Conservation (phyloP, 2,888 invertebrate genomes). For the Stictocephala bisonia region DNA sequence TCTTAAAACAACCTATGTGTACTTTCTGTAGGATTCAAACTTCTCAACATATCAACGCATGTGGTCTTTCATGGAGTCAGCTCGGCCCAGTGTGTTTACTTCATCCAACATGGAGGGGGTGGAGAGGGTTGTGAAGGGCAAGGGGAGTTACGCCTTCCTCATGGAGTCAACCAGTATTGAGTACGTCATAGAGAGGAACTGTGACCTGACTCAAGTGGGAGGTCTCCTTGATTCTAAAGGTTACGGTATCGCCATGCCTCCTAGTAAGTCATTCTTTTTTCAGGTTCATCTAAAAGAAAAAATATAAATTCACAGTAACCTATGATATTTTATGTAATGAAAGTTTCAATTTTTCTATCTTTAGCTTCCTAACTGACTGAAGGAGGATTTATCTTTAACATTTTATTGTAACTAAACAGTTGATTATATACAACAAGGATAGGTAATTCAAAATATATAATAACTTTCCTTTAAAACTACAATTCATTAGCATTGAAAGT, state of each 20-base stretch:
- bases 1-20: too few species aligned
- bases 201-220: constrained; percentile 91
- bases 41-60: constrained; percentile 93
- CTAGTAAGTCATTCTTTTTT: constrained; percentile 76
- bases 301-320: too few species aligned
- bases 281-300: constrained; percentile 94
- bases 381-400: too few species aligned
- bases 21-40: constrained; percentile 82
- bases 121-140: constrained; percentile 85
- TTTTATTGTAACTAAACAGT: too few species aligned
- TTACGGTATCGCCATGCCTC: constrained; percentile 94
- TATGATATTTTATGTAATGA: too few species aligned
- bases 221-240: constrained; percentile 94
- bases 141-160: constrained; percentile 92
- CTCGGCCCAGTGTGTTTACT: constrained; percentile 88
- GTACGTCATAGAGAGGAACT: constrained; percentile 90
- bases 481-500: too few species aligned
- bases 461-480: too few species aligned
- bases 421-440: too few species aligned
- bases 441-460: too few species aligned
- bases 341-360: too few species aligned
- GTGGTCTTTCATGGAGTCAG: constrained; percentile 95
- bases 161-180: constrained; percentile 99
- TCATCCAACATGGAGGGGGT: constrained; percentile 90
- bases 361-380: too few species aligned